phyloP scores from a whole-genome alignment of 1,140 invertebrate genomes.

The Hylaeus volcanicus region DNA sequence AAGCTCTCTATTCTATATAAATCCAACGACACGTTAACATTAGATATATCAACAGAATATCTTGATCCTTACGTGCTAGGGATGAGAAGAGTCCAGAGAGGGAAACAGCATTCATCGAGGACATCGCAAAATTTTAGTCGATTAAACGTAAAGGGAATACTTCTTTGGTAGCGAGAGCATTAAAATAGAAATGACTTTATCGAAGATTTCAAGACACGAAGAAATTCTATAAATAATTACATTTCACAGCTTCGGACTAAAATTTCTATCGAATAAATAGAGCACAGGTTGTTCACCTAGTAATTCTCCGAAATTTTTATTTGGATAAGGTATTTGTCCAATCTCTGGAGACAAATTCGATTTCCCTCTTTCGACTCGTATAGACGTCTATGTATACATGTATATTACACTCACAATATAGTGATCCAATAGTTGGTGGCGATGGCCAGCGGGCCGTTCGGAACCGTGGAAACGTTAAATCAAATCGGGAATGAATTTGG shows the following conservation, averaged over 20 bases:
- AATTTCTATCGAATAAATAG: too few species aligned
- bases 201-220: too few species aligned
- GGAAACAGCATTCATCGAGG: background rate
- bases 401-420: conserved; percentile 3
- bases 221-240: too few species aligned
- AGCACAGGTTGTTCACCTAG: too few species aligned
- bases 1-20: conserved; percentile 63
- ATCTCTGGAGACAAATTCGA: background rate
- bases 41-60: conserved; percentile 49
- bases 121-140: too few species aligned
- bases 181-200: too few species aligned
- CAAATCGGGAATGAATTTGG: background rate
- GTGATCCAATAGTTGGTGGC: too few species aligned
- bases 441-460: background rate
- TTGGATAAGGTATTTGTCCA: too few species aligned
- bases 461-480: conserved; percentile 29
- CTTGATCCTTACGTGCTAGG: conserved; percentile 38
- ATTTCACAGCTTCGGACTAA: too few species aligned
- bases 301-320: too few species aligned
- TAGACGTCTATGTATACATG: background rate
- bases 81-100: background rate
- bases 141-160: too few species aligned
- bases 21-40: conserved; percentile 52
- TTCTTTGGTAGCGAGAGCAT: too few species aligned
- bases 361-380: background rate